Conservation (phyloP, 2,888 invertebrate species). For the Neoscelio sp. region DNA sequence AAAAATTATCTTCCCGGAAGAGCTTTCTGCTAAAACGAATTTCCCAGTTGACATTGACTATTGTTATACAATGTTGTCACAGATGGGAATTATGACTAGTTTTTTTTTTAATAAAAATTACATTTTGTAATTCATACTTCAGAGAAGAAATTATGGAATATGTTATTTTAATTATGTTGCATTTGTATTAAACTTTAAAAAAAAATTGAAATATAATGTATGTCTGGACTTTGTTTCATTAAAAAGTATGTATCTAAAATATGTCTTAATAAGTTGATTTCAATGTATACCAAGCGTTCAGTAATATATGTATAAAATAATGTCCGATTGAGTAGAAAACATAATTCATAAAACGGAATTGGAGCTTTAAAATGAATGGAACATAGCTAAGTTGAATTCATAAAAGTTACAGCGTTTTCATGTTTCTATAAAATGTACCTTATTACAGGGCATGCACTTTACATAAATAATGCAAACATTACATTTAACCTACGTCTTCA, state of each 20-base stretch:
- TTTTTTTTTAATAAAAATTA: too few relatives aligned
- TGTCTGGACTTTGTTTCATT: too few relatives aligned
- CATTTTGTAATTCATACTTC: too few relatives aligned
- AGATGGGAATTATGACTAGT: background rate
- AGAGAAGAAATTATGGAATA: too few relatives aligned
- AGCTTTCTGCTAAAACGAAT: background rate
- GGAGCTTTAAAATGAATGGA: conserved; percentile 27
- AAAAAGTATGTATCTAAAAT: too few relatives aligned
- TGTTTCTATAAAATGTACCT: conserved; percentile 16
- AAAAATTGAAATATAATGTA: too few relatives aligned
- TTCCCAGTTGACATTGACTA: conserved; percentile 6
- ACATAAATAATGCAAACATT: conserved; percentile 29
- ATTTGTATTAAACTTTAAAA: too few relatives aligned
- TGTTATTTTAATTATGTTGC: too few relatives aligned
- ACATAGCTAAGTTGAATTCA: conserved; percentile 38
- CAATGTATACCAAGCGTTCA: too few relatives aligned
- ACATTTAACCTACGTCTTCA: conserved; percentile 11
- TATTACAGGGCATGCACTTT: conserved; percentile 23
- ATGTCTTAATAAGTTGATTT: too few relatives aligned
- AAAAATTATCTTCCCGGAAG: conserved; percentile 10
- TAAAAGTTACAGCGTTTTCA: conserved; percentile 27
- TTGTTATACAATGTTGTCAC: background rate
- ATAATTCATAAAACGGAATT: conserved; percentile 32
- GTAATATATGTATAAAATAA: background rate
- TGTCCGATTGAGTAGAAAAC: conserved; percentile 19